phyloP scores from a whole-genome alignment of 1,140 invertebrate genomes.

The Heliconius melpomene region DNA sequence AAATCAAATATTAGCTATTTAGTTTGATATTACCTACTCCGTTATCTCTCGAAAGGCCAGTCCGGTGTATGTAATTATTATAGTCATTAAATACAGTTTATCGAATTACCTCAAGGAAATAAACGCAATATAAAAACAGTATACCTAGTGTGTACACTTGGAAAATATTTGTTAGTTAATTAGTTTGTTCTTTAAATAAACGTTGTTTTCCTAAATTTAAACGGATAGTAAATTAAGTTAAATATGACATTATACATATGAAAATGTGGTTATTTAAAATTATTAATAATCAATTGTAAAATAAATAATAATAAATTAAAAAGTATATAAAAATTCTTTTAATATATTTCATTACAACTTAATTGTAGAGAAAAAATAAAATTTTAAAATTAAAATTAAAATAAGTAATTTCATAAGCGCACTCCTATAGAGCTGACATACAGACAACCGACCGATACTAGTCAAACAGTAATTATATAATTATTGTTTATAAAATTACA shows the following conservation, averaged over 20 bases:
- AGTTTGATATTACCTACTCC: conserved; percentile 16
- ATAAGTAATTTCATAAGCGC: background rate
- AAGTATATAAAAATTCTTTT: background rate
- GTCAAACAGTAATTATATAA: conserved; percentile 29
- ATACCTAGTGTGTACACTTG: background rate
- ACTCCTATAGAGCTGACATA: background rate
- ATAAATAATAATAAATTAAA: too few species aligned
- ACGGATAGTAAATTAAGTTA: background rate
- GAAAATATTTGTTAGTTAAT: background rate
- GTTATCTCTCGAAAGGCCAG: conserved; percentile 40
- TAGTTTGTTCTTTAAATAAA: background rate
- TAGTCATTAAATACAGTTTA: conserved; percentile 53
- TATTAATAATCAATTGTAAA: too few species aligned
- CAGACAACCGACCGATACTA: background rate
- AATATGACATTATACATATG: background rate
- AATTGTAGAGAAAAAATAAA: background rate
- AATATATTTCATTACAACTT: background rate
- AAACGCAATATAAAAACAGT: conserved; percentile 26
- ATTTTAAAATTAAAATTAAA: background rate
- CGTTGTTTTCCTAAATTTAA: background rate
- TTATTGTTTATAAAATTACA: conserved; percentile 38
- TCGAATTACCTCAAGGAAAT: conserved; percentile 62
- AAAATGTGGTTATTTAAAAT: too few species aligned
- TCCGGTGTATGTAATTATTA: conserved; percentile 47
- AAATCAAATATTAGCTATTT: background rate